Conservation (phyloP, 1,140 invertebrate species). For the Drosophila mayri region DNA sequence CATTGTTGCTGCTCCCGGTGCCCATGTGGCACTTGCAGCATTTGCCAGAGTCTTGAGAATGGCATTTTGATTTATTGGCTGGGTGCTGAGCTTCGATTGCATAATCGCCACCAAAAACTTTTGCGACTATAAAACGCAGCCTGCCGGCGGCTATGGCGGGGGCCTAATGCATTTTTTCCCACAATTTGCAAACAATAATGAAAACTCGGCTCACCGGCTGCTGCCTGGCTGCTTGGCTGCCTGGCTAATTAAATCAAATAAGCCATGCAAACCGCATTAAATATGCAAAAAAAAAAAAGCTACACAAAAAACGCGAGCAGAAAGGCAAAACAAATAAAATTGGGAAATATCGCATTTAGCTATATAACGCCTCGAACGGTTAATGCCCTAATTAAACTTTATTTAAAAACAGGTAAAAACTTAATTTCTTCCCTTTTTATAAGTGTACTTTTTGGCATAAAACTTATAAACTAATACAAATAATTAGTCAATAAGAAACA, state of each 20-base stretch:
- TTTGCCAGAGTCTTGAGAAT: constrained; percentile 68
- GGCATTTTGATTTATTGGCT: constrained; percentile 81
- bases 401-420: constrained; percentile 1
- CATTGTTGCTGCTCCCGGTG: constrained; percentile 43
- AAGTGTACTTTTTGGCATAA: not conserved
- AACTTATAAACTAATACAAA: not conserved
- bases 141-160: constrained; percentile 44
- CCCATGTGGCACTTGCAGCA: constrained; percentile 65
- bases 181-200: constrained; percentile 82
- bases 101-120: constrained; percentile 47
- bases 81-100: constrained; percentile 66
- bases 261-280: constrained; percentile 59
- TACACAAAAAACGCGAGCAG: constrained; percentile 44
- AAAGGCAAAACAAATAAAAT: constrained; percentile 43
- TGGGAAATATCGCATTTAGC: constrained; percentile 41
- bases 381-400: constrained; percentile 30
- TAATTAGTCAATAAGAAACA: no score
- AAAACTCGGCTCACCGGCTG: constrained; percentile 51
- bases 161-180: constrained; percentile 72
- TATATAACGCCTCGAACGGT: constrained; percentile 43
- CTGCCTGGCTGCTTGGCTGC: constrained; percentile 25
- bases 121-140: constrained; percentile 57
- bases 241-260: constrained; percentile 77
- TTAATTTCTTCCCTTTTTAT: not conserved
- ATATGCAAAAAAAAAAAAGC: constrained; percentile 34